These are phyloP conservation scores for Paramuricea clavata DNA, from an alignment of 92 coral and sea anemone species.

Conservation along the genomic window DNA sequence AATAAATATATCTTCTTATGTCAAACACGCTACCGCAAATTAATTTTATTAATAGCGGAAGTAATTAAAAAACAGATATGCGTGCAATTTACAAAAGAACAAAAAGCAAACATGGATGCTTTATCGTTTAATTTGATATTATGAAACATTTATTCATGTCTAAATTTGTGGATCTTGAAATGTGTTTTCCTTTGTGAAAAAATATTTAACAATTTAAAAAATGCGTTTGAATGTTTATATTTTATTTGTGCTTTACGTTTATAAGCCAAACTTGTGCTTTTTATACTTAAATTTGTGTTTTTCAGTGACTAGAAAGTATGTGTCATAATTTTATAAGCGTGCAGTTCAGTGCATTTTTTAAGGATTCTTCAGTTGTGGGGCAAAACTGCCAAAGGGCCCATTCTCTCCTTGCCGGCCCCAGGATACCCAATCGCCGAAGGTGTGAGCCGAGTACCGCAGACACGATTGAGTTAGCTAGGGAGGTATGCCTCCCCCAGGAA, in stretches of 20 bases:
- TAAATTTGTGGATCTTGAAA: neutral
- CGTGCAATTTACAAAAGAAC: neutral
- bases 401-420: too few species aligned
- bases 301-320: neutral
- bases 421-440: too few species aligned
- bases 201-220: neutral
- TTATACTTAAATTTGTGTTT: neutral
- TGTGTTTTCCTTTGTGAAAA: conserved; percentile 3
- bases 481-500: too few species aligned
- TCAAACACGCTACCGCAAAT: neutral
- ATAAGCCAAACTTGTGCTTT: neutral
- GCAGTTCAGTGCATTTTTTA: neutral
- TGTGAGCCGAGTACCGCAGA: too few species aligned
- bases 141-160: neutral
- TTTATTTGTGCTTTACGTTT: neutral
- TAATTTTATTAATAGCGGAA: neutral
- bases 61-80: neutral
- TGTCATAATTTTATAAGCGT: neutral
- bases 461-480: too few species aligned
- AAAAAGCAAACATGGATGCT: conserved; percentile 2
- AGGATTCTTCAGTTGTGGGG: too few species aligned
- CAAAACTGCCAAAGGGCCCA: too few species aligned
- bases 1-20: neutral
- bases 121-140: neutral
- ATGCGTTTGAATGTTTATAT: conserved; percentile 1